Percentiles rank a stretch among this genome's conserved stretches.
Evolutionary conservation across 2,113 vertebrate genomes (phyloP).

Genomic region (Redunca redunca): DNA sequence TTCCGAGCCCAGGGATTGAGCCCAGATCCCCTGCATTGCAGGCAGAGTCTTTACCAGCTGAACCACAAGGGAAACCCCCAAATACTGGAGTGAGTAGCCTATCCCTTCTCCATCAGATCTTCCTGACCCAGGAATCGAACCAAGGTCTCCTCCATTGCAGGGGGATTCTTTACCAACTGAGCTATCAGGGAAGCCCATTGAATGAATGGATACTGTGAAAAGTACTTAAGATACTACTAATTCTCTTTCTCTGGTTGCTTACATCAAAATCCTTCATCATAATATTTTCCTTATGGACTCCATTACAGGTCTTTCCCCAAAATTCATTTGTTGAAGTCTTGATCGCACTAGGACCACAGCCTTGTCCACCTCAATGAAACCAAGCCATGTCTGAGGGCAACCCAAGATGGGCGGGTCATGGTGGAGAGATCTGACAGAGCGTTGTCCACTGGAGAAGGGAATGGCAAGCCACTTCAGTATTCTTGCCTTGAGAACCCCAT

Average conservation of each 20-base stretch:
- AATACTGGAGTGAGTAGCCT: neutral
- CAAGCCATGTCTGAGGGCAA: no score
- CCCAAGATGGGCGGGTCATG: no score
- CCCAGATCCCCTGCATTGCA: no score
- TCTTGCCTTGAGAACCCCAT: no score
- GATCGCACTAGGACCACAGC: no score
- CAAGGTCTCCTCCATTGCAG: neutral
- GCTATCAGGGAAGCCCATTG: neutral
- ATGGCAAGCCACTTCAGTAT: no score
- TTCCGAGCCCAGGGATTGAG: no score
- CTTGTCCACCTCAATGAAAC: no score
- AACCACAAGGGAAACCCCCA: no score
- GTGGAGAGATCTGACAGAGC: no score
- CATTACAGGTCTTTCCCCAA: neutral
- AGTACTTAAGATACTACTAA: neutral
- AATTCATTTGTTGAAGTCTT: neutral
- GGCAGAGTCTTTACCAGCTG: no score
- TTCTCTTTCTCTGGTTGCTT: neutral
- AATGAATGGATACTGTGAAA: neutral
- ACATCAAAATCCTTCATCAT: neutral
- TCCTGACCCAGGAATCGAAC: neutral
- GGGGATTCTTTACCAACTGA: neutral
- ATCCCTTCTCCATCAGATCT: neutral
- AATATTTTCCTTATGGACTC: neutral
- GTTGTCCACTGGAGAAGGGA: no score